Evolutionary conservation across 2,888 invertebrate species (phyloP), one percentile per base, ranked within the genome.

Genomic region (Acanthosoma haemorrhoidale): DNA sequence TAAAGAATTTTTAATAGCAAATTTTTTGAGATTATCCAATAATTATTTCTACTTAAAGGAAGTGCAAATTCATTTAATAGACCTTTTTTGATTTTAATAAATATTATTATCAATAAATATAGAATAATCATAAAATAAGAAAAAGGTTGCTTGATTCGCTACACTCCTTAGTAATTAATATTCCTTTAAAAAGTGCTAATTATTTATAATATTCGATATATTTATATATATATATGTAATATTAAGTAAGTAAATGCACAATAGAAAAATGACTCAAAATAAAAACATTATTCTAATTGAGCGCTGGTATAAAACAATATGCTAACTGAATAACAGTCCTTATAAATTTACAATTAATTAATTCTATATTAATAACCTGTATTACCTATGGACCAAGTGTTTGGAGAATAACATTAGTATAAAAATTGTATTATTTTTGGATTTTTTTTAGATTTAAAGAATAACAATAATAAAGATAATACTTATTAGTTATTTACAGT

Each of bases 391-490:
- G 72, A 73, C 72, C 71, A 72, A 72, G 70, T 71, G 72, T 68
- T 71, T 71, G 70, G 68, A 70, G 71, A 74, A 68, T 70, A 72
- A 72, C 68, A 73, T 70, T 60, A 71, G 60, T 71, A 71, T 69
- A 69, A 71, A 71, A 71, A 67, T 51, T 69, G 69, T 71, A 67
- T 66, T 67, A 68, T 73, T 72, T 73, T 73, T 73, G 63, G 32
- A 61, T 72, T 71, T 71, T 73, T 70, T 73, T 70, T 70, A 57
- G 41, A 70, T 71, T 71, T 70, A 70, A 71, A 72, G 73, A 73
- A 73, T 74, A 74, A 72, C 73, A 74, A 72, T 73, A 74, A 73
- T 74, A 71, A 70, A 73, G 72, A 72, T 72, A 73, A 73, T 73
- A 72, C 72, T 70, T 71, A 68, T 71, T 69, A 73, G 68, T 70